Percentiles rank a stretch among this genome's conserved stretches.
Evolutionary conservation across 2,113 vertebrate species (phyloP).

Genomic region (Labrus mixtus): DNA sequence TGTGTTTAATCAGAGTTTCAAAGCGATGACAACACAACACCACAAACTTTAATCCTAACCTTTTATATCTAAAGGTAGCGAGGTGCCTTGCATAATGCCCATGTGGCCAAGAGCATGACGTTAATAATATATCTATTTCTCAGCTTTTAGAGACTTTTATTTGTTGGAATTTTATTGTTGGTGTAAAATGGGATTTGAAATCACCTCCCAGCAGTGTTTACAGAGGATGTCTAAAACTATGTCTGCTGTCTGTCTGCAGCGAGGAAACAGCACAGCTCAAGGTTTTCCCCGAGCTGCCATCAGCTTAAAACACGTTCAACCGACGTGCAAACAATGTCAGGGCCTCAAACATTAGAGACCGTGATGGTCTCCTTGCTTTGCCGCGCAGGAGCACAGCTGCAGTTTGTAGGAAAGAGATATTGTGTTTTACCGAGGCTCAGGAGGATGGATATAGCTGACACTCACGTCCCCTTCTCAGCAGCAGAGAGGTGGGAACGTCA

Average conservation of each 20-base stretch:
- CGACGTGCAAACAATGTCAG: constrained; percentile 51
- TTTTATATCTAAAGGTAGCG: constrained; percentile 29
- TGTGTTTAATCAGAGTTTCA: neutral
- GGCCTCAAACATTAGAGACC: constrained; percentile 46
- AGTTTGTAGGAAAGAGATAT: constrained; percentile 50
- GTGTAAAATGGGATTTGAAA: constrained; percentile 36
- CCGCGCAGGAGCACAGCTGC: constrained; percentile 35
- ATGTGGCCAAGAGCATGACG: constrained; percentile 22
- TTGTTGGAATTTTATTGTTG: constrained; percentile 27
- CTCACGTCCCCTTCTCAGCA: constrained; percentile 57
- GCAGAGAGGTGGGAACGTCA: constrained; percentile 65
- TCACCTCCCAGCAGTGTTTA: constrained; percentile 16
- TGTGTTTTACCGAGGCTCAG: constrained; percentile 58
- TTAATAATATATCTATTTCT: constrained; percentile 19
- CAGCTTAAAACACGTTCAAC: constrained; percentile 47
- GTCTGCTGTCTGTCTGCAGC: constrained; percentile 23
- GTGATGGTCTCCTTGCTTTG: constrained; percentile 25
- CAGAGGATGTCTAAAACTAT: constrained; percentile 12
- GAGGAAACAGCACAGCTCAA: constrained; percentile 29
- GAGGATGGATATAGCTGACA: constrained; percentile 72
- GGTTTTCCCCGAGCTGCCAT: constrained; percentile 43
- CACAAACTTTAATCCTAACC: too few relatives aligned
- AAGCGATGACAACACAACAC: too few relatives aligned
- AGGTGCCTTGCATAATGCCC: constrained; percentile 38
- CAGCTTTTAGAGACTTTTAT: constrained; percentile 18